Conservation (phyloP, 2,888 invertebrate genomes). For the Clanis bilineata region DNA sequence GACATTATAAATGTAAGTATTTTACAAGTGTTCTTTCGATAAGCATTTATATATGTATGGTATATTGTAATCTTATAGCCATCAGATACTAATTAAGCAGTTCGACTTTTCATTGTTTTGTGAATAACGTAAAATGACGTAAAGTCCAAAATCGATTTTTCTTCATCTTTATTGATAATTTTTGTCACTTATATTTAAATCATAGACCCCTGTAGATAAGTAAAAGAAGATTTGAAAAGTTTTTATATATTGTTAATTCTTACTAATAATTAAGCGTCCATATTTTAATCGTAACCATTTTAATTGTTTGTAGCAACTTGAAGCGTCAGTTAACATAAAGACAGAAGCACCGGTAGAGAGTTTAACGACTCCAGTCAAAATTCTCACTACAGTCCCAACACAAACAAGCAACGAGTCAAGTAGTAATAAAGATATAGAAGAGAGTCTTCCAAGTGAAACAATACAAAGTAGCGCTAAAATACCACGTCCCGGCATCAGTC, state of each 20-base stretch:
- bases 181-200: too few relatives aligned
- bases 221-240: too few relatives aligned
- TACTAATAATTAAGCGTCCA: too few relatives aligned
- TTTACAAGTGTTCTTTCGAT: neutral
- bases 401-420: constrained; percentile 13
- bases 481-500: constrained; percentile 56
- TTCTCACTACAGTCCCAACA: neutral
- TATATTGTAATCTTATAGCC: too few relatives aligned
- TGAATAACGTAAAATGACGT: too few relatives aligned
- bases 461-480: too few relatives aligned
- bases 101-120: too few relatives aligned
- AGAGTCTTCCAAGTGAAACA: constrained; percentile 29
- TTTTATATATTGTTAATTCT: too few relatives aligned
- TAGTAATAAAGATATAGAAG: constrained; percentile 23
- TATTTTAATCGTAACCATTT: neutral
- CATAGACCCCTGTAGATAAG: too few relatives aligned
- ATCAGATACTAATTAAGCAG: too few relatives aligned
- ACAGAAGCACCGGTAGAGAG: neutral
- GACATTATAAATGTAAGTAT: constrained; percentile 38
- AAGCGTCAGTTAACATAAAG: constrained; percentile 33
- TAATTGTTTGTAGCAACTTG: constrained; percentile 39
- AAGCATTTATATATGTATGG: neutral
- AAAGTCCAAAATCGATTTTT: too few relatives aligned
- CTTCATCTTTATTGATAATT: too few relatives aligned
- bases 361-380: constrained; percentile 13